Base-by-base conservation (phyloP, 2,888 invertebrate genomes). In the Aporophyla nigra region DNA sequence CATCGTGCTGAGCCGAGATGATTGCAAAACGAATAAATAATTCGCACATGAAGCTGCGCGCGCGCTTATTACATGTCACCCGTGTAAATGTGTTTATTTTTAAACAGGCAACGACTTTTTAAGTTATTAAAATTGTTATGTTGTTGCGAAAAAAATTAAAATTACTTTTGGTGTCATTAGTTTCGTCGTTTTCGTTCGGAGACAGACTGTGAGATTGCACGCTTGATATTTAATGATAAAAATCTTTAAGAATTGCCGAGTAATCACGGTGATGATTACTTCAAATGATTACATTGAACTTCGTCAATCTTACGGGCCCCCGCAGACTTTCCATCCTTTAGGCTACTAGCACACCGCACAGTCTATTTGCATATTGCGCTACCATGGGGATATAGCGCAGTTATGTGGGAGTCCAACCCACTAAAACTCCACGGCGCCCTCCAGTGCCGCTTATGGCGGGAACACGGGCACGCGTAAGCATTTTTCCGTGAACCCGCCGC, bases 21-120 rank as follows among this genome's bases (percentile, higher is more conserved):
- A 88, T 88, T 88, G 87, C 89, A 83, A 86, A 87, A 78, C 74
- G 87, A 80, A 88, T 88, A 89, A 88, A 88, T 89, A 89, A 85
- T 81, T 66, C 53, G 69, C 85, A 75, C 70, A 77, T 82, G 81
- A 80, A 84, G 80, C 68, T 78, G 82, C 76, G 78, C 84, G 85
- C 80, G 78, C 81, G 77, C 88, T 89, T 86, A 87, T 87, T 89
- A 87, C 85, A 83, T 83, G 89, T 89, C 89, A 82, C 77, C 78
- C 78, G 74, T 74, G 78, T 75, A 85, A 87, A 78, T 73, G 67
- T 86, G 82, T 87, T 89, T 89, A 86, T 88, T 89, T 87, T 87
- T 82, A 88, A 86, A 88, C 84, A 80, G 62, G 56, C 62, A 77
- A 76, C 78, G 75, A 78, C 71, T 82, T 88, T 80, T 86, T 78